Percentiles rank a stretch among this genome's conserved stretches.
These are phyloP conservation scores for Sminthurinus aureus DNA, from an alignment of 2,888 invertebrate genomes.

Conservation along the genomic window DNA sequence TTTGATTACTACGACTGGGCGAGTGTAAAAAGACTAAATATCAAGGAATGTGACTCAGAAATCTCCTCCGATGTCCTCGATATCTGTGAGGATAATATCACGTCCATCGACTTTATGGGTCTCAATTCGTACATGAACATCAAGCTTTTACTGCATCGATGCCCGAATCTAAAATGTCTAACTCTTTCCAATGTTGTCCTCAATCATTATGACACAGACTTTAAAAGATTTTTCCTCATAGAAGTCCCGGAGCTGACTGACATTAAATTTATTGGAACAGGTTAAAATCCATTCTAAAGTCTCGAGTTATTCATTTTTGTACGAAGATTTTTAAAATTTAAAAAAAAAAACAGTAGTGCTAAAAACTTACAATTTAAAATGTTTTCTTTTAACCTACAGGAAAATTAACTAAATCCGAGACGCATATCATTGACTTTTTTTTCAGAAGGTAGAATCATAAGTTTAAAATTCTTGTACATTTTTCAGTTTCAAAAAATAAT, in stretches of 20 bases:
- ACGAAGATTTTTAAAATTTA: neutral
- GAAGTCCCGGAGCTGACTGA: neutral
- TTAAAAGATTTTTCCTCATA: slow-evolving; percentile 20
- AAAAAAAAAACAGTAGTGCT: neutral
- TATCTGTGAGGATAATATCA: slow-evolving; percentile 16
- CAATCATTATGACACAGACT: slow-evolving; percentile 30
- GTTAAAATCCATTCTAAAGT: neutral
- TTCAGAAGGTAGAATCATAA: neutral
- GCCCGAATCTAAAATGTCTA: slow-evolving; percentile 12
- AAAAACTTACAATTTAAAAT: neutral
- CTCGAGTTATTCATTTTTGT: neutral
- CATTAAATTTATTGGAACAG: neutral
- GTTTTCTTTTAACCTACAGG: neutral
- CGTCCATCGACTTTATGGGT: slow-evolving; percentile 1
- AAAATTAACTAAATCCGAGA: slow-evolving; percentile 5
- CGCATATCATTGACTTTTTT: slow-evolving; percentile 29
- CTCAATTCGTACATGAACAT: slow-evolving; percentile 28
- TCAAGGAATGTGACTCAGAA: slow-evolving; percentile 19
- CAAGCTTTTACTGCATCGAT: slow-evolving; percentile 21
- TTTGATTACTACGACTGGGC: slow-evolving; percentile 17
- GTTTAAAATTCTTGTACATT: neutral
- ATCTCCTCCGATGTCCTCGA: neutral
- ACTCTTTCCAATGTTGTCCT: neutral
- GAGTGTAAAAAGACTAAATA: neutral
- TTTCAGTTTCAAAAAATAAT: neutral